Base-by-base conservation (phyloP, 2,888 invertebrate species). In the Peribatodes rhomboidaria region DNA sequence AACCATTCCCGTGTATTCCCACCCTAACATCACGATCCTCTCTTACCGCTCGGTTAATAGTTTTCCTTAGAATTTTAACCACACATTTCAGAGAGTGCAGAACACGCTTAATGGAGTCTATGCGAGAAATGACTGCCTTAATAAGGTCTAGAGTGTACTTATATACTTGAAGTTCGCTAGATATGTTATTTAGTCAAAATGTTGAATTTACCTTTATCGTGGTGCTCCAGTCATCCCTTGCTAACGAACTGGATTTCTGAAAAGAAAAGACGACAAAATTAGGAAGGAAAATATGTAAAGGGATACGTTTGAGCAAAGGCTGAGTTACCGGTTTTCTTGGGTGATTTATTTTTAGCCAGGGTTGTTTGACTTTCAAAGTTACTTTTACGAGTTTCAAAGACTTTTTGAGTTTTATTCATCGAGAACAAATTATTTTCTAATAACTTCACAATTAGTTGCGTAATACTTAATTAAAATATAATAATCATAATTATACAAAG, bases 171-270 rank as follows among this genome's bases (percentile, higher is more conserved):
- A 6, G 2, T 27, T 27, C 6, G 27, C 6, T 27, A 2, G 27
- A 27, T 4, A 27, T 27, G 6, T 27, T 6, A 6, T 13, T 13
- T 13, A 2, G 2, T 13, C 13, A 13, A 37, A 10, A 1, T 42
- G 10, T 42, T 18, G 18, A 4, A 20, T 42, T 42, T 65, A 65
- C 65, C 65, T 65, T 61, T 61, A 61, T 61, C 41, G 56, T 46
- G 39, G 39, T 22, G 46, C 50, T 56, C 33, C 60, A 65, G 65
- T 57, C 65, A 53, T 65, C 53, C 31, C 46, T 46, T 33, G 56
- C 41, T 46, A 65, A 39, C 39, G 52, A 65, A 61, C 56, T 57
- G 55, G 50, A 56, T 53, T 39, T 57, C 65, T 65, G 60, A 39
- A 65, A 65, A 46, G 39, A 52, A 61, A 18, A 59, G 16, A 47